Conservation (phyloP, 35 echinoderm and acorn worm species). For the Heliocidaris tuberculata region DNA sequence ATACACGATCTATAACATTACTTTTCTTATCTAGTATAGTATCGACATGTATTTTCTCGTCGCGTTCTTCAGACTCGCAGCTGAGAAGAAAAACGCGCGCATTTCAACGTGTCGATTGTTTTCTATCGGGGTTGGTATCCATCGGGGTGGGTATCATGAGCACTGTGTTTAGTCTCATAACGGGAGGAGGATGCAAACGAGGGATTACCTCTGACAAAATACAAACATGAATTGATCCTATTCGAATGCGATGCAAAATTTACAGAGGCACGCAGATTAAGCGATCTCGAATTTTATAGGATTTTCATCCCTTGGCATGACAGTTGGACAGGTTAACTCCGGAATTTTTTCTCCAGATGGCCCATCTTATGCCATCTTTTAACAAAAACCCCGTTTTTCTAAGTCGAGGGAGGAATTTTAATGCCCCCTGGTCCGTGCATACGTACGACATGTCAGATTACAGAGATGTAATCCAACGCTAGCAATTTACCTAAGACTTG, state of each 20-base stretch:
- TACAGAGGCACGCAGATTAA: slow-evolving; percentile 36
- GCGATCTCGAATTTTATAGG: slow-evolving; percentile 15
- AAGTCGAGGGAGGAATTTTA: not conserved
- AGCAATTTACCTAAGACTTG: slow-evolving; percentile 48
- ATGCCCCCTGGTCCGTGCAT: not conserved
- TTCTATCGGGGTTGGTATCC: no score
- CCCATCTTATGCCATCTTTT: slow-evolving; percentile 40
- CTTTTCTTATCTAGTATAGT: no score
- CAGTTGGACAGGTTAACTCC: slow-evolving; percentile 27
- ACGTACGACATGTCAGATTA: not conserved
- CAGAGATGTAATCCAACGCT: slow-evolving; percentile 13
- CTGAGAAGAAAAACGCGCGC: not conserved
- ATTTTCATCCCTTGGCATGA: slow-evolving; percentile 28
- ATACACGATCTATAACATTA: no score
- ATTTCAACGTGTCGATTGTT: not conserved
- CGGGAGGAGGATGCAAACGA: not conserved
- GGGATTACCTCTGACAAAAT: slow-evolving; percentile 34
- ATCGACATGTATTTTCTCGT: not conserved
- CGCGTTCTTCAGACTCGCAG: not conserved
- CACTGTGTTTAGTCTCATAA: not conserved
- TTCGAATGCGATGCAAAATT: slow-evolving; percentile 35
- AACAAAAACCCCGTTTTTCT: slow-evolving; percentile 39
- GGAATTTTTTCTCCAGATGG: slow-evolving; percentile 44
- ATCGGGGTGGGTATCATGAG: not conserved
- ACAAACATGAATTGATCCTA: slow-evolving; percentile 14